A percentile compares a stretch with the other conserved stretches of the same genome.
Conservation (phyloP, 2,113 vertebrate species). For the Leptodactylus fuscus region DNA sequence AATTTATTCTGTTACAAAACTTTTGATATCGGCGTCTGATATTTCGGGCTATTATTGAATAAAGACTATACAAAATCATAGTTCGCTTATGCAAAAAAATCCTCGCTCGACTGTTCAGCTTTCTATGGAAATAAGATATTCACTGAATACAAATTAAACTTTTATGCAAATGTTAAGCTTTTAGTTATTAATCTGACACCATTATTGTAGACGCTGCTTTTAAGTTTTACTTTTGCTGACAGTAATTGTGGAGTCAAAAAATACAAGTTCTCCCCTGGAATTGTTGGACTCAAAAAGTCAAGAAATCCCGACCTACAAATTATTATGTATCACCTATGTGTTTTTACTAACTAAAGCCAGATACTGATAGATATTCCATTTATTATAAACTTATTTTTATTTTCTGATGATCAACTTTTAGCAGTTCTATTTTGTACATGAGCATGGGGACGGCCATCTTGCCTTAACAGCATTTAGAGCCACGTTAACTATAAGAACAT, state of each 20-base stretch:
- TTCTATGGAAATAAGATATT: neutral
- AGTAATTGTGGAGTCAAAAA: neutral
- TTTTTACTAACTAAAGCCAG: too few relatives aligned
- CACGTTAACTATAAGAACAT: too few relatives aligned
- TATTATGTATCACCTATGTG: neutral
- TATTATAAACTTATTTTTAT: too few relatives aligned
- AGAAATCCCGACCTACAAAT: neutral
- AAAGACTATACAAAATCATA: neutral
- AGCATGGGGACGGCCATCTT: too few relatives aligned
- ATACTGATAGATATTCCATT: too few relatives aligned
- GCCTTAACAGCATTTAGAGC: too few relatives aligned
- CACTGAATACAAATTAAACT: neutral
- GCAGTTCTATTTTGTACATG: too few relatives aligned
- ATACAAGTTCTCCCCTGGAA: neutral
- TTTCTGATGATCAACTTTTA: too few relatives aligned
- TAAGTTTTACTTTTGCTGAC: neutral
- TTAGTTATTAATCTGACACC: slow-evolving; percentile 19
- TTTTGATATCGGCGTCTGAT: slow-evolving; percentile 13
- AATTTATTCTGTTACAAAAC: neutral
- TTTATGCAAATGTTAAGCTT: neutral
- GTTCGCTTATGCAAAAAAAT: neutral
- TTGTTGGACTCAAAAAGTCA: neutral
- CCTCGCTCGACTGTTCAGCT: neutral
- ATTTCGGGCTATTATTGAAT: slow-evolving; percentile 4
- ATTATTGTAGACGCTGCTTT: neutral